Base-by-base conservation (phyloP, 1,140 invertebrate genomes). In the Himalopsyche phryganea region DNA sequence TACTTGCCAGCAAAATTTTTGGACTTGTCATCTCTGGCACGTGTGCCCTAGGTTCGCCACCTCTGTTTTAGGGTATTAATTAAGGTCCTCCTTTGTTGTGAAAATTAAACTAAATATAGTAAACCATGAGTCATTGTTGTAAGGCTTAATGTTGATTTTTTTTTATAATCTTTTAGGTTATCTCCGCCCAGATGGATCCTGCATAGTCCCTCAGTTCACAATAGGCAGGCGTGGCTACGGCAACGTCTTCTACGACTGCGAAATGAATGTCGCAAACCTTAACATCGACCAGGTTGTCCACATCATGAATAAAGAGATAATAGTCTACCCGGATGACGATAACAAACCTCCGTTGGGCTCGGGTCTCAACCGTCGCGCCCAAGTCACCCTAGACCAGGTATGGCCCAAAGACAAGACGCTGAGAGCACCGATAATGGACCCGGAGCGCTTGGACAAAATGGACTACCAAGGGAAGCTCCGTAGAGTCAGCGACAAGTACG, bases 381-480 rank as follows among this genome's bases (percentile, higher is more conserved):
- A 97, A 71, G 89, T 94, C 1, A 97, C 94, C 0, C 72, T 99
- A 32, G 93, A 98, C 71, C 81, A 90, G 65, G 92, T 99, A 1
- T 99, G 93, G 91, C 96, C 97, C 0, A 76, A 85, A 13, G 92
- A 97, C 71, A 96, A 96, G 76, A 85, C 85, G 1, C 84, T 85
- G 19, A 84, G 87, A 15, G 79, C 86, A 51, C 83, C 88, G 1
- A 91, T 98, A 18, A 94, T 87, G 46, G 89, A 92, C 71, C 82
- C 89, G 0, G 81, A 89, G 17, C 82, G 89, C 63, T 71, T 98
- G 1, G 70, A 81, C 5, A 80, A 83, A 35, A 89, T 97, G 83
- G 87, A 92, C 66, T 99, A 94, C 76, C 85, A 92, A 67, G 88
- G 85, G 10, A 94, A 92, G 68, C 71, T 99, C 36, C 85, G 92